Percentiles rank a stretch among this genome's conserved stretches.
phyloP scores from a whole-genome alignment of 2,888 invertebrate genomes.

The Cordilura impudica region DNA sequence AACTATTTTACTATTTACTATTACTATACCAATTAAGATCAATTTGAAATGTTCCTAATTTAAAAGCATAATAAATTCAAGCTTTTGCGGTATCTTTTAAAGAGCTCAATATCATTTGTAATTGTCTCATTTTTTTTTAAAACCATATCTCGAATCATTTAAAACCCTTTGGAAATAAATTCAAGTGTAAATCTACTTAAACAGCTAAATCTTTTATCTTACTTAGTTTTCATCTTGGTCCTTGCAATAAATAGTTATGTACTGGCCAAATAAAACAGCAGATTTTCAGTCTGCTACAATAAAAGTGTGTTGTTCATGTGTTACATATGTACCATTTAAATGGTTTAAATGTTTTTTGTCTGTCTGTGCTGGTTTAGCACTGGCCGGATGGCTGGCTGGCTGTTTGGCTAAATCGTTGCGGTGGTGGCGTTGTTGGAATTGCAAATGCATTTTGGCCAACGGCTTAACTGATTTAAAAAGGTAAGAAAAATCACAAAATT shows the following conservation, averaged over 20 bases:
- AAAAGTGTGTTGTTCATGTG: constrained; percentile 49
- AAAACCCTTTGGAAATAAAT: constrained; percentile 47
- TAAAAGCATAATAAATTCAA: not conserved
- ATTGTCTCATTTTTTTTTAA: constrained; percentile 49
- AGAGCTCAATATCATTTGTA: constrained; percentile 38
- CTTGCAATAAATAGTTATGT: not conserved
- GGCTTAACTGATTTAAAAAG: constrained; percentile 61
- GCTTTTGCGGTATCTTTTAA: constrained; percentile 35
- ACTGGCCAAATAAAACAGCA: constrained; percentile 20
- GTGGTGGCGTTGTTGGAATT: constrained; percentile 49
- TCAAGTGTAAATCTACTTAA: constrained; percentile 56
- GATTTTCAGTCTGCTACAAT: not conserved
- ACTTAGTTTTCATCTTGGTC: constrained; percentile 9
- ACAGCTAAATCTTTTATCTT: constrained; percentile 54
- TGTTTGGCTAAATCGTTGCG: not conserved
- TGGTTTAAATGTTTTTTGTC: constrained; percentile 20
- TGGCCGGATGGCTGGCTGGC: constrained; percentile 38
- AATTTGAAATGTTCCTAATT: not conserved
- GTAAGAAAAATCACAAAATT: constrained; percentile 57
- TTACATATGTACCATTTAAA: constrained; percentile 59
- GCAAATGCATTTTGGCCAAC: constrained; percentile 61
- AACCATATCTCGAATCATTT: constrained; percentile 17
- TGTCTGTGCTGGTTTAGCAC: constrained; percentile 11
- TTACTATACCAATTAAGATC: too few relatives aligned
- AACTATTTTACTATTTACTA: too few relatives aligned